A percentile compares a stretch with the other conserved stretches of the same genome.
Conservation (phyloP, 1,140 invertebrate genomes). For the Drosophila burlai region DNA sequence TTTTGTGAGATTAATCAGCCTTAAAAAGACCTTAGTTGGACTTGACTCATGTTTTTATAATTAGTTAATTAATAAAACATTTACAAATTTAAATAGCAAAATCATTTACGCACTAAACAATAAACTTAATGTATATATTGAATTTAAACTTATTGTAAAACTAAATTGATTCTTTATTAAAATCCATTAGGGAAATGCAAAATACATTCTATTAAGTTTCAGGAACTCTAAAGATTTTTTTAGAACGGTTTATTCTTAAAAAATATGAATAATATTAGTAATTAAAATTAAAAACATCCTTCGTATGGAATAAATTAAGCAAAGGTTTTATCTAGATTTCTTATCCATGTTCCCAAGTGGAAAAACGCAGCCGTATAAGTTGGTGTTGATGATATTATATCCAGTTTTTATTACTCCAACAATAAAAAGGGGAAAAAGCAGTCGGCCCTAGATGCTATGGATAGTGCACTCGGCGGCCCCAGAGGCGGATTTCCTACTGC, state of each 20-base stretch:
- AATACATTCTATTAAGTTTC: too few relatives aligned
- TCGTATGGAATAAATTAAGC: background rate
- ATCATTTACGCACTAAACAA: too few relatives aligned
- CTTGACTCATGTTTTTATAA: too few relatives aligned
- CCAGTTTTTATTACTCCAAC: slow-evolving; percentile 18
- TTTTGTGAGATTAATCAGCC: background rate
- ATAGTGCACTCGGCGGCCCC: slow-evolving; percentile 29
- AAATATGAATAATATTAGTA: background rate
- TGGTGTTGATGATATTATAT: slow-evolving; percentile 28
- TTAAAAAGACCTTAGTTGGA: background rate
- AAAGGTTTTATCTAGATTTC: background rate
- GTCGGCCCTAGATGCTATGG: slow-evolving; percentile 16
- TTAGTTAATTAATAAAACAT: too few relatives aligned
- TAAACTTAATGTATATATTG: too few relatives aligned
- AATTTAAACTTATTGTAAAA: too few relatives aligned
- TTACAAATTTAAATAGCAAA: too few relatives aligned
- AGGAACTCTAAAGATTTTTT: too few relatives aligned
- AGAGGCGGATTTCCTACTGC: slow-evolving; percentile 52
- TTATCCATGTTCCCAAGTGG: background rate
- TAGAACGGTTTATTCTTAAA: too few relatives aligned
- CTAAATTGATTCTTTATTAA: too few relatives aligned
- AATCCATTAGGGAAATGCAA: too few relatives aligned
- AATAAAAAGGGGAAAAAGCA: slow-evolving; percentile 12
- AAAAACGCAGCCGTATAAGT: background rate
- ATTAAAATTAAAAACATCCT: background rate